phyloP scores from a whole-genome alignment of 2,888 invertebrate genomes.

The Siphlonurus alternatus region DNA sequence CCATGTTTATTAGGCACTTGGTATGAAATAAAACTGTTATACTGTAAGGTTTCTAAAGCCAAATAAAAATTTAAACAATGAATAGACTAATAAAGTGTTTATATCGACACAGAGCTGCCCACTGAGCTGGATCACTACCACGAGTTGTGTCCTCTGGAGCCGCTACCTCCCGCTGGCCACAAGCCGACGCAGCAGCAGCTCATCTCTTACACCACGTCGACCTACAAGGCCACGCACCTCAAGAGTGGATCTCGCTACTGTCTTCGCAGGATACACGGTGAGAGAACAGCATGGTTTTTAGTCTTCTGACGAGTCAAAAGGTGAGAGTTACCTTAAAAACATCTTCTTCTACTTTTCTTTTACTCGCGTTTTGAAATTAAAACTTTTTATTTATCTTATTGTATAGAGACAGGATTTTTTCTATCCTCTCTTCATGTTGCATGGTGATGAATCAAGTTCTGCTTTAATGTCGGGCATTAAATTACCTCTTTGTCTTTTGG shows the following conservation, averaged over 20 bases:
- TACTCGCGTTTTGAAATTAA: neutral
- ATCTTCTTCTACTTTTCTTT: neutral
- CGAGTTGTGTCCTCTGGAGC: constrained; percentile 71
- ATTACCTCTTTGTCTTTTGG: too few species aligned
- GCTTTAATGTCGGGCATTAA: too few species aligned
- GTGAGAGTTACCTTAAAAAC: neutral
- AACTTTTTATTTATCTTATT: neutral
- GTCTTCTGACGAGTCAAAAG: neutral
- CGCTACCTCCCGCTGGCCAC: constrained; percentile 21
- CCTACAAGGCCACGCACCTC: constrained; percentile 80
- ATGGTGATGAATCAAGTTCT: too few species aligned
- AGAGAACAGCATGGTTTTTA: constrained; percentile 12
- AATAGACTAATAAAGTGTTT: too few species aligned
- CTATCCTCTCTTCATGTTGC: too few species aligned
- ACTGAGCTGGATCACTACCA: constrained; percentile 81
- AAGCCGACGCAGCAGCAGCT: constrained; percentile 43
- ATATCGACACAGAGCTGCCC: constrained; percentile 59
- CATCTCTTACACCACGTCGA: constrained; percentile 59
- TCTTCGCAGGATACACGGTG: constrained; percentile 72
- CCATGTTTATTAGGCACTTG: too few species aligned
- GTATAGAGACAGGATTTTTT: too few species aligned
- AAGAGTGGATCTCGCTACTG: constrained; percentile 74
- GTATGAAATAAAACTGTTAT: too few species aligned
- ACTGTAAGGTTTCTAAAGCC: too few species aligned
- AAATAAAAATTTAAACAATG: too few species aligned